Conservation (phyloP, 1,140 invertebrate species). For the Trichoplusia ni region DNA sequence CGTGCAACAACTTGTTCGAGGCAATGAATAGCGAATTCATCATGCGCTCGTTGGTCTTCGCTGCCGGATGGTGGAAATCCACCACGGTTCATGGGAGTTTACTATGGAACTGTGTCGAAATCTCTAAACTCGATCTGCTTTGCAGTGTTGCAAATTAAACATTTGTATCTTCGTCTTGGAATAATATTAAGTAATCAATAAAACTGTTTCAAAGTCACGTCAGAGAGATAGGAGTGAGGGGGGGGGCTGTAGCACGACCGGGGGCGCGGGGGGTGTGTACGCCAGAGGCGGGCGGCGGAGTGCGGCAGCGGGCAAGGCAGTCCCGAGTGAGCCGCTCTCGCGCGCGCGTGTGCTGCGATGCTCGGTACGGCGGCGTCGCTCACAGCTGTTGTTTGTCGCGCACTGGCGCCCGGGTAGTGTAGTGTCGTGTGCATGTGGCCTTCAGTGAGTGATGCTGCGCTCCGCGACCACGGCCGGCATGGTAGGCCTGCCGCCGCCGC, state of each 20-base stretch:
- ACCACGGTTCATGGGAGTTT: too few species aligned
- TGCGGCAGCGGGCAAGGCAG: conserved; percentile 60
- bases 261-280: conserved; percentile 25
- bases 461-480: conserved; percentile 66
- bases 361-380: conserved; percentile 60
- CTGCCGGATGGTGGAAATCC: too few species aligned
- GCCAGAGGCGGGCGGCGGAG: conserved; percentile 26
- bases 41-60: too few species aligned
- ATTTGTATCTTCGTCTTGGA: too few species aligned
- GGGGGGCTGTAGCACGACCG: conserved; percentile 19
- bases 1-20: too few species aligned
- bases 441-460: conserved; percentile 74
- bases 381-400: conserved; percentile 55
- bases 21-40: too few species aligned
- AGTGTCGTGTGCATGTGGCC: conserved; percentile 40
- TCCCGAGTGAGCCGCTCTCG: conserved; percentile 60
- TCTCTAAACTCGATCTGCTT: too few species aligned
- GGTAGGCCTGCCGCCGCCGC: conserved; percentile 68
- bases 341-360: conserved; percentile 62
- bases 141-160: too few species aligned
- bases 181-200: too few species aligned
- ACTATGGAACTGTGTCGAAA: too few species aligned
- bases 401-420: conserved; percentile 43
- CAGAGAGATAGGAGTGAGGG: conserved; percentile 32
- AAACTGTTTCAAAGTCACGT: conserved; percentile 56